Base-by-base conservation (phyloP, 2,113 vertebrate genomes). In the Scopus umbretta region DNA sequence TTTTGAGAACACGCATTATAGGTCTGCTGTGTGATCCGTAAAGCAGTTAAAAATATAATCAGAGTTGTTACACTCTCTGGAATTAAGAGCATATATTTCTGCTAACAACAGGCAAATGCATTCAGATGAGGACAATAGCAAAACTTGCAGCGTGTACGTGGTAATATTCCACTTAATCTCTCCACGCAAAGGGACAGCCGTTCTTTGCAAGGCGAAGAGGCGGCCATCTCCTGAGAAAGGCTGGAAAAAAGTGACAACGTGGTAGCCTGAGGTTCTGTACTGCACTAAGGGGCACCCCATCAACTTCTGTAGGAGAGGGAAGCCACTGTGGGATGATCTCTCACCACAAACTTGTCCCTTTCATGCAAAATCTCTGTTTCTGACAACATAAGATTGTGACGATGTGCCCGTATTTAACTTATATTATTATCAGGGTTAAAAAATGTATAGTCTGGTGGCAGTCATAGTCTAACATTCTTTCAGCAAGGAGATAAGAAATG, bases 1-100 rank as follows among this genome's bases (percentile, higher is more conserved):
- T 97, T 97, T 88, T 88, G 87, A 94, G 91, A 97, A 59, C 53
- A 90, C 0, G 6, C 30, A 6, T 90, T 94, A 81, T 66, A 92
- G 89, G 63, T 82, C 83, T 92, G 80, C 56, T 88, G 81, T 85
- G 45, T 79, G 83, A 96, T 95, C 93, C 8, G 4, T 76, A 96
- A 86, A 96, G 53, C 61, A 90, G 85, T 82, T 96, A 97, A 94
- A 98, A 95, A 97, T 67, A 80, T 45, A 92, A 95, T 93, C 92
- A 94, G 59, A 82, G 43, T 81, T 80, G 32, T 55, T 89, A 67
- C 19, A 75, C 47, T 91, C 65, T 89, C 43, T 1, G 16, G 73
- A 94, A 97, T 91, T 95, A 87, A 92, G 82, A 83, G 49, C 86
- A 89, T 47, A 30, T 62, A 72, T 76, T 93, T 92, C 72, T 25